Base-by-base conservation (phyloP, 2,113 vertebrate species). In the Procavia capensis region DNA sequence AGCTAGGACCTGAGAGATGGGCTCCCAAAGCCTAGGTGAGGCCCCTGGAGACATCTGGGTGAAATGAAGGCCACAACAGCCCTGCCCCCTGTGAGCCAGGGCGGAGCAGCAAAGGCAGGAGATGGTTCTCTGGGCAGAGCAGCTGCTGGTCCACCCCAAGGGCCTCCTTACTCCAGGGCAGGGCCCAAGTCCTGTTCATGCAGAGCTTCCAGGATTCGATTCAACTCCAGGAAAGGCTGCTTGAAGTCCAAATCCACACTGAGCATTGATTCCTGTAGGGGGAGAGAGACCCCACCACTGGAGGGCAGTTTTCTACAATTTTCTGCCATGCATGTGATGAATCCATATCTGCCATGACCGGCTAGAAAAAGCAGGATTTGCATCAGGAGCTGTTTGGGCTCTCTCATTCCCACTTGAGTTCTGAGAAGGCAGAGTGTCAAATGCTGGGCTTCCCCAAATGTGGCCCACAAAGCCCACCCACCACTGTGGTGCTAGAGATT, bases 171-270 rank as follows among this genome's bases (percentile, higher is more conserved):
- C 99, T 99, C 99, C 91, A 99, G 88, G 0, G 99, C 99, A 4
- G 99, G 99, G 88, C 99, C 97, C 68, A 99, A 98, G 96, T 99
- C 98, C 97, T 99, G 99, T 97, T 99, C 98, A 24, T 99, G 98
- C 95, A 99, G 98, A 84, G 99, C 99, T 98, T 99, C 99, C 61
- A 99, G 97, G 95, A 99, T 99, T 92, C 99, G 98, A 97, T 99
- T 99, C 88, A 99, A 96, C 96, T 99, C 99, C 92, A 99, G 97
- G 95, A 99, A 99, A 68, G 99, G 99, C 97, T 99, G 99, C 97
- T 99, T 99, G 98, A 99, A 99, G 97, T 98, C 99, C 99, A 99
- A 98, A 94, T 99, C 99, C 96, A 99, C 99, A 80, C 99, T 98
- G 84, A 99, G 98, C 7, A 98, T 99, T 9, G 99, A 99, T 96